Base-by-base conservation (phyloP, 1,140 invertebrate species). In the Diabrotica undecimpunctata region DNA sequence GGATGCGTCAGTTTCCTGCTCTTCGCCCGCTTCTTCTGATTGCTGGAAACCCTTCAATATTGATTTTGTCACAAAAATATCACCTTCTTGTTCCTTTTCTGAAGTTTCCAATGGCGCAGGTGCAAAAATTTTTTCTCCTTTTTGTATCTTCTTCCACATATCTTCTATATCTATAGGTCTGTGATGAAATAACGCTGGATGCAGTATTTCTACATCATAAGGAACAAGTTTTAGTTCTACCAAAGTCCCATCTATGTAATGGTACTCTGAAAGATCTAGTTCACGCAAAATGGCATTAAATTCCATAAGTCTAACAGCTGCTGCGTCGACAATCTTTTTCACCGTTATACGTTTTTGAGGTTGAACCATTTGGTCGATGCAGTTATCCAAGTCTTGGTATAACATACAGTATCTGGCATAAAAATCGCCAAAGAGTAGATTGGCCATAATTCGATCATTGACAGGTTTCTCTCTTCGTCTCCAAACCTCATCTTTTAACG, bases 171-270 rank as follows among this genome's bases (percentile, higher is more conserved):
- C 38, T 35, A 69, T 55, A 7, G 69, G 66, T 56, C 75, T 63
- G 5, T 70, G 72, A 61, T 66, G 71, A 10, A 74, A 68, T 7
- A 78, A 54, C 11, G 66, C 60, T 1, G 77, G 75, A 71, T 77
- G 73, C 66, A 81, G 71, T 62, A 83, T 79, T 65, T 82, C 75
- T 12, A 83, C 64, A 67, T 82, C 77, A n/a, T 77, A 68, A 0
- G 86, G 86, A 46, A 83, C 82, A 2, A 88, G 68, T 69, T 86
- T 87, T 55, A 85, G 71, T 66, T 86, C 82, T 60, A 86, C 80
- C 13, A 88, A 69, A 7, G 83, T 77, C 62, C 85, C 84, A 71
- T 88, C 87, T 65, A 86, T 81, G 66, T 85, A 88, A 50, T 86
- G 81, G 63, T 78, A 82, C 66, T 83, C 81, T 38, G 76, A 81